Percentiles rank a stretch among this genome's conserved stretches.
These are phyloP conservation scores for Luffia ferchaultella DNA, from an alignment of 2,888 invertebrate genomes.

Conservation along the genomic window DNA sequence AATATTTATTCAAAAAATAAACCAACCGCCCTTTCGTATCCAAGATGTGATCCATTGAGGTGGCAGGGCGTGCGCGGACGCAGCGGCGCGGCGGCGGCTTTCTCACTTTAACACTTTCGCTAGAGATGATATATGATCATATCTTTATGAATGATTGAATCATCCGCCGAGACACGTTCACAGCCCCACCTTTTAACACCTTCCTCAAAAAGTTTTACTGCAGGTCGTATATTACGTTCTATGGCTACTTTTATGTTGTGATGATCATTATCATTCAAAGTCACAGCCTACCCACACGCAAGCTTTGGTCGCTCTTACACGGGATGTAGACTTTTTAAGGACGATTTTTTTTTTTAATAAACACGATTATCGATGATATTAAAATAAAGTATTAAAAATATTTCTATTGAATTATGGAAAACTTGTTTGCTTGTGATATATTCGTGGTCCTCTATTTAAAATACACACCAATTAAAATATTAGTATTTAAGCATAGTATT, in stretches of 20 bases:
- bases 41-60: background rate
- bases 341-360: no score
- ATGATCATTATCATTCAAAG: slow-evolving; percentile 61
- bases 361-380: no score
- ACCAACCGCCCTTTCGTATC: background rate
- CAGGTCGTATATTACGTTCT: slow-evolving; percentile 53
- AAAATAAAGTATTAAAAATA: no score
- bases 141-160: slow-evolving; percentile 62
- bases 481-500: no score
- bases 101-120: slow-evolving; percentile 50
- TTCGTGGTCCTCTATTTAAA: no score
- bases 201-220: slow-evolving; percentile 59
- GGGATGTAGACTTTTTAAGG: no score
- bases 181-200: slow-evolving; percentile 58
- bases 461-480: no score
- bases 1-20: background rate
- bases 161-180: slow-evolving; percentile 57
- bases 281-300: slow-evolving; percentile 45
- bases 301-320: no score
- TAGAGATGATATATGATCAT: slow-evolving; percentile 59
- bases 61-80: background rate
- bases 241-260: slow-evolving; percentile 59
- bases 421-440: no score
- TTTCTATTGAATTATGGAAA: no score
- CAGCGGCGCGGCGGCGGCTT: background rate